Conservation (phyloP, 2,113 vertebrate genomes). For the Camelus bactrianus region DNA sequence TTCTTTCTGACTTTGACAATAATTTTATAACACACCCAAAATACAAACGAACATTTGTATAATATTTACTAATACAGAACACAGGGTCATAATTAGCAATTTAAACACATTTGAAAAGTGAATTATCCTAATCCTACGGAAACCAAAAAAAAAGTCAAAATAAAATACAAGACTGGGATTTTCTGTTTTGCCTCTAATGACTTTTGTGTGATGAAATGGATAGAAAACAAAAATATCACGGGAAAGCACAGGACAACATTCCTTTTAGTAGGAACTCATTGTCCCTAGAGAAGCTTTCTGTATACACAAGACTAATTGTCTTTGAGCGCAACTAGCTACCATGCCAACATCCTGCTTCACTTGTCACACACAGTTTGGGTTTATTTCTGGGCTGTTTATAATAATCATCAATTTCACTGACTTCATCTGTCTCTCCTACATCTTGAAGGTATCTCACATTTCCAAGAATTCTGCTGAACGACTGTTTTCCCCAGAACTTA, state of each 20-base stretch:
- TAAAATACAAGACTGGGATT: constrained; percentile 55
- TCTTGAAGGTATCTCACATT: constrained; percentile 44
- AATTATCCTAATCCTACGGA: constrained; percentile 76
- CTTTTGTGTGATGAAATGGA: constrained; percentile 69
- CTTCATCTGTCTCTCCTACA: constrained; percentile 15
- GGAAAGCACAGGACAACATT: constrained; percentile 52
- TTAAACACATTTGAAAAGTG: constrained; percentile 80
- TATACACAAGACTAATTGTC: constrained; percentile 27
- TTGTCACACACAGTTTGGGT: constrained; percentile 56
- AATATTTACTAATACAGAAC: constrained; percentile 80
- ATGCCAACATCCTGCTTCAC: constrained; percentile 37
- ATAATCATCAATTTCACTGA: constrained; percentile 46
- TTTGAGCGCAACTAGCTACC: background rate
- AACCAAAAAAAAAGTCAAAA: constrained; percentile 31
- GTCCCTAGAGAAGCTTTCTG: constrained; percentile 26
- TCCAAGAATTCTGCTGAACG: background rate
- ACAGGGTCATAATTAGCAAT: constrained; percentile 66
- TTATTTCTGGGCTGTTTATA: constrained; percentile 46
- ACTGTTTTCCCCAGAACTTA: background rate
- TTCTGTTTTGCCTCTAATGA: constrained; percentile 56
- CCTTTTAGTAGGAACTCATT: constrained; percentile 65
- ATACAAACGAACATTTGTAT: constrained; percentile 67
- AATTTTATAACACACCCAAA: constrained; percentile 82
- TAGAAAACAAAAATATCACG: constrained; percentile 64
- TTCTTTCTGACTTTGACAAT: constrained; percentile 73